phyloP scores from a whole-genome alignment of 1,140 invertebrate genomes.

The Lineus longissimus region DNA sequence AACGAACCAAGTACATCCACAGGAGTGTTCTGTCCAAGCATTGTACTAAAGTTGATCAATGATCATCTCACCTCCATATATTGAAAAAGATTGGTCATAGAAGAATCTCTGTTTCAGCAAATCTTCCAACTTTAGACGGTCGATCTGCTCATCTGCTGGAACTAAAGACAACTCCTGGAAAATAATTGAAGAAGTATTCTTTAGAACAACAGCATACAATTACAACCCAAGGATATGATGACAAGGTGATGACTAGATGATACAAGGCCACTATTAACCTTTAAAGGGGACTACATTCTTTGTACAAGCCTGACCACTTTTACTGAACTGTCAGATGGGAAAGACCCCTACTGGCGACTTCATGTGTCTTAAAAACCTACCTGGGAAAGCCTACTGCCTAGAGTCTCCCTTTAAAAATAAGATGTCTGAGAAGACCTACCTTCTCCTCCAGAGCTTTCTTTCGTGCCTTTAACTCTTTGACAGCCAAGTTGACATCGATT shows the following conservation, averaged over 20 bases:
- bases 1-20: neutral
- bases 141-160: constrained; percentile 69
- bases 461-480: constrained; percentile 83
- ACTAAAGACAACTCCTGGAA: constrained; percentile 72
- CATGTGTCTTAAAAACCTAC: neutral
- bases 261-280: no score
- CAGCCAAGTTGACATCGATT: constrained; percentile 87
- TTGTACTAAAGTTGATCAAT: no score
- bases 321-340: no score
- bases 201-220: constrained; percentile 9
- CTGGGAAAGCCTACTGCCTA: no score
- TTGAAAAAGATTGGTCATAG: constrained; percentile 97
- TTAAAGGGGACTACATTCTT: neutral
- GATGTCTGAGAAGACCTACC: constrained; percentile 27
- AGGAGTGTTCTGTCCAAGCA: no score
- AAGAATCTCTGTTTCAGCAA: constrained; percentile 95
- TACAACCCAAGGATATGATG: no score
- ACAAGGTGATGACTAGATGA: neutral
- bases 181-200: constrained; percentile 10
- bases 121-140: constrained; percentile 93
- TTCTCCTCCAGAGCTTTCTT: constrained; percentile 93
- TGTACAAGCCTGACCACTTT: no score
- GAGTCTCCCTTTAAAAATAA: no score
- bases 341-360: no score
- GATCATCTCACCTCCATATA: constrained; percentile 81